phyloP scores from a whole-genome alignment of 2,888 invertebrate species.

The Hydriomena furcata region DNA sequence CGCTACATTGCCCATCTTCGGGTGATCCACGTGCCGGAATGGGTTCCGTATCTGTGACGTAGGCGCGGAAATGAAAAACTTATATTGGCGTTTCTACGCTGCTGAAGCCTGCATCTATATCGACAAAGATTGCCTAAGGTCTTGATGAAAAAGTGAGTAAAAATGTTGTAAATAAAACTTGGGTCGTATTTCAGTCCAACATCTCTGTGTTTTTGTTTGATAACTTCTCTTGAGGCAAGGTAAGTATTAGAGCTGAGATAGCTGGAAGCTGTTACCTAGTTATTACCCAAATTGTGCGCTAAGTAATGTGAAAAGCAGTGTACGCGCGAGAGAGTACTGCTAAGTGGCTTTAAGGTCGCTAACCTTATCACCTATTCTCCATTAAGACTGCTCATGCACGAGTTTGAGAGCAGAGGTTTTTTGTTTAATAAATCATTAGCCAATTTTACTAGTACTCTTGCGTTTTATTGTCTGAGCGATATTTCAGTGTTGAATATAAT shows the following conservation, averaged over 20 bases:
- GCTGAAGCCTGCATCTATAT: conserved; percentile 49
- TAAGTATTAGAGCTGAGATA: conserved; percentile 5
- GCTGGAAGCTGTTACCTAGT: conserved; percentile 36
- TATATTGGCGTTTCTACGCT: conserved; percentile 52
- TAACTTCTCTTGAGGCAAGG: no score
- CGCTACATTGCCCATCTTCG: conserved; percentile 51
- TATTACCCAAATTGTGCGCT: conserved; percentile 66
- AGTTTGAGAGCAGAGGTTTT: conserved; percentile 40
- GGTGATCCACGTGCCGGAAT: conserved; percentile 62
- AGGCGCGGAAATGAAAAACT: conserved; percentile 71
- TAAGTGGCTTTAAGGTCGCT: conserved; percentile 82
- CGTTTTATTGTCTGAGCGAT: not conserved
- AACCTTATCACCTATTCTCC: conserved; percentile 67
- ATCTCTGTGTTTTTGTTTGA: no score
- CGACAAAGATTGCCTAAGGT: conserved; percentile 42
- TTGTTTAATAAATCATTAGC: no score
- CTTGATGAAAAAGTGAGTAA: conserved; percentile 6
- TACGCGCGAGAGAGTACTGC: conserved; percentile 60
- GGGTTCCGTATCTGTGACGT: conserved; percentile 62
- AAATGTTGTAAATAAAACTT: not conserved
- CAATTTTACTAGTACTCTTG: no score
- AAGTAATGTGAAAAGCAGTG: conserved; percentile 74
- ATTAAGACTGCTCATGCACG: conserved; percentile 60
- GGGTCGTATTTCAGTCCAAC: no score
- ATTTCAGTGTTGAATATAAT: not conserved